Conservation (phyloP, 1,140 invertebrate species). For the Halyomorpha halys region DNA sequence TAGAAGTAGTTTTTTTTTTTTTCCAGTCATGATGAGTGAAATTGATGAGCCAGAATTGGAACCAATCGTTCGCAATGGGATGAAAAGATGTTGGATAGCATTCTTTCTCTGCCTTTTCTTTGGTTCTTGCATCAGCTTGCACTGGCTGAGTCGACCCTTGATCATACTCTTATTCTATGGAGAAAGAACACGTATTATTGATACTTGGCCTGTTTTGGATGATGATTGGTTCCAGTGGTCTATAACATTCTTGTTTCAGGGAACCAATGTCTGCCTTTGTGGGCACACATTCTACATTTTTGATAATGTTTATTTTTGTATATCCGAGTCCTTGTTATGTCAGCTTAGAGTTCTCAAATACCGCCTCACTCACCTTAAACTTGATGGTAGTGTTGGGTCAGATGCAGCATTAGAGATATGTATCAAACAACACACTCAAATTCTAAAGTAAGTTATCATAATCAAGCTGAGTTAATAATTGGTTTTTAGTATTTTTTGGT, state of each 20-base stretch:
- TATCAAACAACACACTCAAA: slow-evolving; percentile 11
- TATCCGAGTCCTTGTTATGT: slow-evolving; percentile 13
- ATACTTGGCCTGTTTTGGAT: slow-evolving; percentile 10
- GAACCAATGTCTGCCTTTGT: slow-evolving; percentile 6
- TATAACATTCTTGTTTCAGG: slow-evolving; percentile 14
- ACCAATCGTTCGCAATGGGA: neutral
- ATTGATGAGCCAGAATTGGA: neutral
- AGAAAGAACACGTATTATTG: slow-evolving; percentile 13
- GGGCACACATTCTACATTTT: slow-evolving; percentile 18
- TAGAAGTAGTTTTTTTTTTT: neutral
- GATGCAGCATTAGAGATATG: slow-evolving; percentile 3
- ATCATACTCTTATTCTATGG: neutral
- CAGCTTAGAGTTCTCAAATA: slow-evolving; percentile 18
- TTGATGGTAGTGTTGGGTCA: neutral
- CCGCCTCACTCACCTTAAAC: neutral
- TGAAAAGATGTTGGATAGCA: neutral
- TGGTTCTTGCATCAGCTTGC: neutral
- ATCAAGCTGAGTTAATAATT: no score
- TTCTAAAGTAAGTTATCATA: slow-evolving; percentile 5
- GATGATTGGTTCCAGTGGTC: slow-evolving; percentile 19
- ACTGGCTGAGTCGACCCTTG: neutral
- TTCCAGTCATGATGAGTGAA: slow-evolving; percentile 1
- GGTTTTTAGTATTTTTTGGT: no score
- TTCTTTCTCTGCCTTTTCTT: neutral
- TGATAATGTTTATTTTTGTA: slow-evolving; percentile 21